Evolutionary conservation across 2,113 vertebrate genomes (phyloP).

Genomic region (Entelurus aequoreus): DNA sequence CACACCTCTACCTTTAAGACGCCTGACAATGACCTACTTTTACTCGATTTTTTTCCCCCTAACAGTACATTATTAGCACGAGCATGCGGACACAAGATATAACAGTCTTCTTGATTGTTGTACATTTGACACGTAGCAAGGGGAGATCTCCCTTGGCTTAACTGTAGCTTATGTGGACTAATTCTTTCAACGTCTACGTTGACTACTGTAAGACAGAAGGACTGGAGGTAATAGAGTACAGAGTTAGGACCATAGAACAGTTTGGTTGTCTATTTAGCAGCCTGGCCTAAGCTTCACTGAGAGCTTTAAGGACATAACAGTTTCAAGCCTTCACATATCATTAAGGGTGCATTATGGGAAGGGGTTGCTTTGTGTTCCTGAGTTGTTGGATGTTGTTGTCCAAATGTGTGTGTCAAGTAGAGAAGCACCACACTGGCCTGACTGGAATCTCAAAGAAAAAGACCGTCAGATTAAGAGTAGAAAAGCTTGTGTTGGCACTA

Average conservation of each 20-base stretch:
- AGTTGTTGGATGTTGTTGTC: slow-evolving; percentile 33
- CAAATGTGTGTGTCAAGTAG: slow-evolving; percentile 28
- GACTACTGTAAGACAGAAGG: slow-evolving; percentile 58
- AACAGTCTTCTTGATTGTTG: slow-evolving; percentile 38
- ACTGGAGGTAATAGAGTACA: slow-evolving; percentile 65
- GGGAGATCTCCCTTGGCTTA: slow-evolving; percentile 55
- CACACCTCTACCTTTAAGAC: slow-evolving; percentile 49
- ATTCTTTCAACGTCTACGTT: slow-evolving; percentile 42
- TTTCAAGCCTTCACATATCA: slow-evolving; percentile 62
- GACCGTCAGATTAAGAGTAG: slow-evolving; percentile 16
- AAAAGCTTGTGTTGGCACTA: slow-evolving; percentile 33
- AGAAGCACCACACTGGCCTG: slow-evolving; percentile 15
- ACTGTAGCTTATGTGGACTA: slow-evolving; percentile 59
- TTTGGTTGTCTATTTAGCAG: slow-evolving; percentile 49
- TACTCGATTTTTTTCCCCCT: too few species aligned
- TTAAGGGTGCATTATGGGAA: slow-evolving; percentile 2
- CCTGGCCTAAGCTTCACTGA: slow-evolving; percentile 46
- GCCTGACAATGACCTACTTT: slow-evolving; percentile 25
- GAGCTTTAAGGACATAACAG: slow-evolving; percentile 66
- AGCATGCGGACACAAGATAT: slow-evolving; percentile 59
- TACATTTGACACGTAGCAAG: slow-evolving; percentile 20
- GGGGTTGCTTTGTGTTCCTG: slow-evolving; percentile 53
- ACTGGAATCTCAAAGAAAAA: neutral
- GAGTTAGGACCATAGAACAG: slow-evolving; percentile 56
- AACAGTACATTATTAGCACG: slow-evolving; percentile 19